Percentiles rank a stretch among this genome's conserved stretches.
phyloP scores from a whole-genome alignment of 1,140 invertebrate genomes.

The Heterodera schachtii region DNA sequence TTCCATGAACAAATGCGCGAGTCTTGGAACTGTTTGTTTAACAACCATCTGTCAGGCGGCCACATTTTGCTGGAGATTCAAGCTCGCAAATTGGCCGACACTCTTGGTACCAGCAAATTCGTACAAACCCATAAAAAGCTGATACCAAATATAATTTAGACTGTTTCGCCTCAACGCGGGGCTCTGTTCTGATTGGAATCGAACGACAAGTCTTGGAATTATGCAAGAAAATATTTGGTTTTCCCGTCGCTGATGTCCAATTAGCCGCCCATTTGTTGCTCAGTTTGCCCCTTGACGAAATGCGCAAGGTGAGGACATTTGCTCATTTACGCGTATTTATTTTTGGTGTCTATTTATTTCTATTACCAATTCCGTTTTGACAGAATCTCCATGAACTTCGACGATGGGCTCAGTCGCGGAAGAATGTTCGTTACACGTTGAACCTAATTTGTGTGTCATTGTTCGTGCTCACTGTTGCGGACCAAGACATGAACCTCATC shows the following conservation, averaged over 20 bases:
- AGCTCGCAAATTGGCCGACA: constrained; percentile 31
- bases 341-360: background rate
- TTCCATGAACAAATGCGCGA: constrained; percentile 22
- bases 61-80: constrained; percentile 32
- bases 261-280: constrained; percentile 35
- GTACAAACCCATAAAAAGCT: background rate
- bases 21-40: constrained; percentile 31
- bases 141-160: background rate
- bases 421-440: constrained; percentile 33
- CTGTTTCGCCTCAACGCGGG: constrained; percentile 5
- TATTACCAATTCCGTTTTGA: background rate
- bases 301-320: constrained; percentile 16
- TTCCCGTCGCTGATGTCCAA: constrained; percentile 29
- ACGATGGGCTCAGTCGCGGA: constrained; percentile 10
- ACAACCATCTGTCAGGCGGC: background rate
- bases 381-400: constrained; percentile 32
- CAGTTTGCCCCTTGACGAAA: constrained; percentile 20
- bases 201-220: constrained; percentile 20
- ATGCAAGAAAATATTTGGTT: constrained; percentile 40
- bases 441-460: constrained; percentile 27
- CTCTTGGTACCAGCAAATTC: constrained; percentile 24
- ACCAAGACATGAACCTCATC: constrained; percentile 4
- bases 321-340: background rate
- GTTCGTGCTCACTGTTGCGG: constrained; percentile 31
- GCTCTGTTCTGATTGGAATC: background rate